These are phyloP conservation scores for Battus philenor DNA, from an alignment of 1,140 invertebrate genomes.

Conservation along the genomic window DNA sequence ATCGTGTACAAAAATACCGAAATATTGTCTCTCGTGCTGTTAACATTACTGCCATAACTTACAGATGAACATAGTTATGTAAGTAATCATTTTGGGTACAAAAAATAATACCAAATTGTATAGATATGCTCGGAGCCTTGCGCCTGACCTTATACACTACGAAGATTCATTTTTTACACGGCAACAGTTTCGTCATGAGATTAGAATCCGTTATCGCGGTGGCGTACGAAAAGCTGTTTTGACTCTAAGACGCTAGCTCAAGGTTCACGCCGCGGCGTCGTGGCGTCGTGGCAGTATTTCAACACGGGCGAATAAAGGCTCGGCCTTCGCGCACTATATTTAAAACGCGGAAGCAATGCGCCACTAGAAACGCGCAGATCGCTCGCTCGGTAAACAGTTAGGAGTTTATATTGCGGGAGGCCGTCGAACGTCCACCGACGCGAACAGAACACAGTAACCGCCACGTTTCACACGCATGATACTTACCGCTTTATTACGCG, in stretches of 20 bases:
- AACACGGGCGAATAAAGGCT: slow-evolving; percentile 48
- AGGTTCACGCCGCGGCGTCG: slow-evolving; percentile 38
- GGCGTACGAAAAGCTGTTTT: slow-evolving; percentile 19
- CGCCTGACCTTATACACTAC: slow-evolving; percentile 12
- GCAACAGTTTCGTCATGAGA: slow-evolving; percentile 12
- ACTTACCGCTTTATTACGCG: slow-evolving; percentile 21
- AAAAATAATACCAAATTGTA: slow-evolving; percentile 10
- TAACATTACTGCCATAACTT: too few species aligned
- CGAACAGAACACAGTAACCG: slow-evolving; percentile 19
- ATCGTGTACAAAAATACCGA: too few species aligned
- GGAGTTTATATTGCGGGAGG: slow-evolving; percentile 40
- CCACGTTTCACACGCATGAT: slow-evolving; percentile 27
- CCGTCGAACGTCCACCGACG: slow-evolving; percentile 30
- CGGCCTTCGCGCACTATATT: slow-evolving; percentile 70
- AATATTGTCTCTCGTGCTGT: too few species aligned
- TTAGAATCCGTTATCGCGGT: slow-evolving; percentile 11
- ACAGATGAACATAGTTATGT: too few species aligned
- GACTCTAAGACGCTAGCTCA: slow-evolving; percentile 29
- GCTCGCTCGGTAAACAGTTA: slow-evolving; percentile 60
- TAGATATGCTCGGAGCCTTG: slow-evolving; percentile 3
- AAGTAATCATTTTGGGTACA: too few species aligned
- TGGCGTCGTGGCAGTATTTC: slow-evolving; percentile 38
- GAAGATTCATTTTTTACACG: slow-evolving; percentile 2
- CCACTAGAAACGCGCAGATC: slow-evolving; percentile 57
- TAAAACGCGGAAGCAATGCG: slow-evolving; percentile 70